A percentile compares a stretch with the other conserved stretches of the same genome.
These are phyloP conservation scores for Tachuris rubrigastra DNA, from an alignment of 2,113 vertebrate species.

Conservation along the genomic window DNA sequence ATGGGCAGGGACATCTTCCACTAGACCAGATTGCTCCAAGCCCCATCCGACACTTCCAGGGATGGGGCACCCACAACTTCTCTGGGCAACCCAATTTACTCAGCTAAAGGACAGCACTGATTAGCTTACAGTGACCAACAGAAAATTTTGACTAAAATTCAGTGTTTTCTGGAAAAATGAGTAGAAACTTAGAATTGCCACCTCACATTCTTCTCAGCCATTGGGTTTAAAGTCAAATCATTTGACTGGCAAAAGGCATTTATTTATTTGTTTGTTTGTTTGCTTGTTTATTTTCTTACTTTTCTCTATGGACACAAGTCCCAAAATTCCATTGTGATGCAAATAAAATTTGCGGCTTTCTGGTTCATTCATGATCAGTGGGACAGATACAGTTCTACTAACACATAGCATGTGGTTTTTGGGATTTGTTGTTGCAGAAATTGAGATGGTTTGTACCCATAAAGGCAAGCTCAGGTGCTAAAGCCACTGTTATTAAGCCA, in stretches of 20 bases:
- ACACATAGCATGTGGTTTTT: background rate
- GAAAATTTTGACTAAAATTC: background rate
- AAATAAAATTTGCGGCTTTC: background rate
- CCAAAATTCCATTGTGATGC: background rate
- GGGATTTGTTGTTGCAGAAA: background rate
- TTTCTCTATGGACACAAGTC: background rate
- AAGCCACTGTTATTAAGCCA: background rate
- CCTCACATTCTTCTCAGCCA: rapidly evolving
- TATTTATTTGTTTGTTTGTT: background rate
- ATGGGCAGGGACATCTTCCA: background rate
- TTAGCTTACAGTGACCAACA: background rate
- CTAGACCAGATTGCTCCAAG: rapidly evolving
- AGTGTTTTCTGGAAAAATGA: background rate
- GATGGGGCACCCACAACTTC: background rate
- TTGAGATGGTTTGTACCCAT: background rate
- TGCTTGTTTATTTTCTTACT: background rate
- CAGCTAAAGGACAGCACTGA: background rate
- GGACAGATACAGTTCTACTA: background rate
- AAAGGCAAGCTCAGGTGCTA: background rate
- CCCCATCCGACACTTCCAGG: background rate
- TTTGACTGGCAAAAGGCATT: background rate
- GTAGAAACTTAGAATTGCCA: background rate
- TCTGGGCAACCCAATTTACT: background rate
- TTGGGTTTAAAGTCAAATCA: background rate
- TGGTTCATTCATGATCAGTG: background rate